Conservation (phyloP, 1,140 invertebrate species). For the Branchinecta lynchi region DNA sequence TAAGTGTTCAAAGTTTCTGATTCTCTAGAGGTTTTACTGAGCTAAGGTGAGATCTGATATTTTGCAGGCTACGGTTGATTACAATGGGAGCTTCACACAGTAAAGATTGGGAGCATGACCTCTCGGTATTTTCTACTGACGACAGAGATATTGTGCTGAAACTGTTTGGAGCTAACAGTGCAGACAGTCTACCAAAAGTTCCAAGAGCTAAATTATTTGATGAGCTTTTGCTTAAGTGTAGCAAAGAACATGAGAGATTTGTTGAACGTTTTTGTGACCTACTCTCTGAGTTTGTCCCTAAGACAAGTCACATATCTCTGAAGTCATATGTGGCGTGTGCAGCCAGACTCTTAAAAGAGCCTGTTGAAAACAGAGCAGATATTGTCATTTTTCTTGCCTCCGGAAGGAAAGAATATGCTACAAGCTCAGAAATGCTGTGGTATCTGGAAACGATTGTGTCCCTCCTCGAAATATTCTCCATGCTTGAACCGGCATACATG, state of each 20-base stretch:
- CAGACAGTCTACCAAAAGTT: neutral
- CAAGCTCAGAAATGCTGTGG: neutral
- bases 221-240: neutral
- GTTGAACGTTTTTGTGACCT: neutral
- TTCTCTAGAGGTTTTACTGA: no score
- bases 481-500: neutral
- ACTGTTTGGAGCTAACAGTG: neutral
- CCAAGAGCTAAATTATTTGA: neutral
- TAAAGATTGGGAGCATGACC: neutral
- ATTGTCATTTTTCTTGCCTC: neutral
- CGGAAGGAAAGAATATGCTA: neutral
- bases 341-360: neutral
- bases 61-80: no score
- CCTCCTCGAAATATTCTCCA: neutral
- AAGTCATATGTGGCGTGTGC: neutral
- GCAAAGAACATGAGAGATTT: neutral
- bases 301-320: neutral
- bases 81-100: neutral
- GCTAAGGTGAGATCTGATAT: no score
- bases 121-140: neutral
- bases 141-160: neutral
- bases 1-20: no score
- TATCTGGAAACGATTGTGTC: neutral
- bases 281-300: neutral
- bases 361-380: neutral